Conservation (phyloP, 2,113 vertebrate species). For the Haliaeetus leucogaster region DNA sequence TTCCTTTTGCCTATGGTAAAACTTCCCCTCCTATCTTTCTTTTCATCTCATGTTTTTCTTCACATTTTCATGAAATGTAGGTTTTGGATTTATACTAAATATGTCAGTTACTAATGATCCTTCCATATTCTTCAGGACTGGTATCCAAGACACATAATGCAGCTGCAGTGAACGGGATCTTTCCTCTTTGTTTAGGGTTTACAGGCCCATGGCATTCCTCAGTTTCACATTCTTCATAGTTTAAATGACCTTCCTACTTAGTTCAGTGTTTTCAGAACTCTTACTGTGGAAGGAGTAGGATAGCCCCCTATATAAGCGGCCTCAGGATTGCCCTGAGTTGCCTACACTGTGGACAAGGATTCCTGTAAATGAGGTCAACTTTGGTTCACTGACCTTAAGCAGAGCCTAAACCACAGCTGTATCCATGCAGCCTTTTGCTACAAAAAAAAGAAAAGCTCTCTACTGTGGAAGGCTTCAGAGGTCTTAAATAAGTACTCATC, state of each 20-base stretch:
- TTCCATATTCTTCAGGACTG: not conserved
- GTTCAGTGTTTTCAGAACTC: not conserved
- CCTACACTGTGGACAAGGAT: not conserved
- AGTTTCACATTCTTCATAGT: not conserved
- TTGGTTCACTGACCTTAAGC: not conserved
- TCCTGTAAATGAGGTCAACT: not conserved
- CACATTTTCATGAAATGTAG: not conserved
- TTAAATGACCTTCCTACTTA: not conserved
- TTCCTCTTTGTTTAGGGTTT: not conserved
- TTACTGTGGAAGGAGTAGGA: not conserved
- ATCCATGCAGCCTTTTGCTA: not conserved
- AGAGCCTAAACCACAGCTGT: not conserved
- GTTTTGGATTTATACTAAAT: not conserved
- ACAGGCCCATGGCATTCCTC: not conserved
- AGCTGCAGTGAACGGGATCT: accelerated
- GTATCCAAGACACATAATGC: not conserved
- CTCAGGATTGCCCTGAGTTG: not conserved
- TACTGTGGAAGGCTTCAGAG: not conserved
- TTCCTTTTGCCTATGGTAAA: not conserved
- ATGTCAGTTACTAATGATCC: not conserved
- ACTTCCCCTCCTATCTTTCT: not conserved
- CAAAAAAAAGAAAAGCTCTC: not conserved
- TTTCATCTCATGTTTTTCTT: not conserved
- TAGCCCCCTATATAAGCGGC: not conserved
- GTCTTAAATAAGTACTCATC: not conserved